Evolutionary conservation across 1,140 invertebrate species (phyloP), one percentile per base, ranked within the genome.

Genomic region (Trichonephila clavata): DNA sequence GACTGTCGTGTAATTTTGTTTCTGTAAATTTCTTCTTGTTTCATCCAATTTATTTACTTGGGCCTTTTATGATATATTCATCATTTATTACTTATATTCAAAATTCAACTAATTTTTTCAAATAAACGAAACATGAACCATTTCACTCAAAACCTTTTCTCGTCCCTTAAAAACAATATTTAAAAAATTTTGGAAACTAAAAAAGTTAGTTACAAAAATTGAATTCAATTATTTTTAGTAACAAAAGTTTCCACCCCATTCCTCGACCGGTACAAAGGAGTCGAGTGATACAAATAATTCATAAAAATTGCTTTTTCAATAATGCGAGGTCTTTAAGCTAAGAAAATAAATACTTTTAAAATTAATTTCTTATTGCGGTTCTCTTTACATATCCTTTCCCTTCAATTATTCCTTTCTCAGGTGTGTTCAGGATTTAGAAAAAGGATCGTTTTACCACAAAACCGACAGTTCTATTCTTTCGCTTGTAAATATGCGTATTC

Each of bases 401-500:
- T 20, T 59, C 14, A 16, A 43, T 3, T 5, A 39, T 39, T 20
- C 27, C 61, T 14, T 43, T 87, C 61, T n/a, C 71, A 77, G 71
- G 71, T 77, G 71, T 20, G 71, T 32, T 21, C 50, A 59, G 83
- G 83, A 84, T 84, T 84, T 84, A 59, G 83, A 57, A 84, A 57
- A 84, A 50, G 4, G 21, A 60, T 21, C 24, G 57, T 84, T 84
- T 84, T 27, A 24, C 50, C 50, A 20, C 20, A 84, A n/a, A 57
- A 60, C 83, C n/a, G 50, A 16, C 83, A 24, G 32, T 39, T 39
- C 1, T 84, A 84, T 84, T 84, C n/a, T 18, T 50, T 84, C 27
- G 6, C 57, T 84, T 84, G 83, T 84, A 84, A 84, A 84, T 59
- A 84, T 84, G 83, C 83, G 83, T 84, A 59, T 84, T 27, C 50